phyloP scores from a whole-genome alignment of 1,140 invertebrate species.

The Cheumatopsyche charites region DNA sequence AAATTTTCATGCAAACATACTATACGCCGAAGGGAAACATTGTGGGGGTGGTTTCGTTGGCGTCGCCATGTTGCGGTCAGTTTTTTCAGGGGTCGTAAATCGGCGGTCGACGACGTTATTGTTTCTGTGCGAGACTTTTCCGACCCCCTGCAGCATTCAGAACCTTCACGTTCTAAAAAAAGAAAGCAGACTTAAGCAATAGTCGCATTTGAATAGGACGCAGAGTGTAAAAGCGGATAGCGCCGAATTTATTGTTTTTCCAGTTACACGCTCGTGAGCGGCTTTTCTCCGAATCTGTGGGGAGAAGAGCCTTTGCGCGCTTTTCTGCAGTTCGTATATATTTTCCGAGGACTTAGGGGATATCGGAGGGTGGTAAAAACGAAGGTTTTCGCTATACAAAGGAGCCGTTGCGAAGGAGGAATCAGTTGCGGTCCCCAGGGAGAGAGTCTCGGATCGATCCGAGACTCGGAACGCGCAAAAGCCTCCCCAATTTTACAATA shows the following conservation, averaged over 20 bases:
- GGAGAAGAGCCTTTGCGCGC: background rate
- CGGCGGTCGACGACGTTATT: conserved; percentile 24
- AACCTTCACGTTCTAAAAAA: background rate
- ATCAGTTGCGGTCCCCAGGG: conserved; percentile 31
- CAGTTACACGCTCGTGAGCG: conserved; percentile 13
- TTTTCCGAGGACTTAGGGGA: too few relatives aligned
- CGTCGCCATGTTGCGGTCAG: conserved; percentile 37
- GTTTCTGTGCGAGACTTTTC: conserved; percentile 34
- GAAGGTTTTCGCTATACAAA: too few relatives aligned
- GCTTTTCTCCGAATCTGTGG: background rate
- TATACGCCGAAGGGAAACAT: background rate
- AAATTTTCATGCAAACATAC: conserved; percentile 2
- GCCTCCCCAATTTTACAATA: conserved; percentile 35
- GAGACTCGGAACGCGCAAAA: conserved; percentile 32
- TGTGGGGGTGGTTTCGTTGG: background rate
- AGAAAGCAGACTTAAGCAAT: background rate
- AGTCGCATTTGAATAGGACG: background rate
- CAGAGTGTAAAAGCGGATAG: background rate
- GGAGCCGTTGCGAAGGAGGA: too few relatives aligned
- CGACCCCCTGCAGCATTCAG: background rate
- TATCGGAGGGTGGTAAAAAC: too few relatives aligned
- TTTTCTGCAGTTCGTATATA: too few relatives aligned
- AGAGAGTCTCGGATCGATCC: conserved; percentile 28
- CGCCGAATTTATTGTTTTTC: conserved; percentile 23
- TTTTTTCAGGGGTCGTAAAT: conserved; percentile 35